Percentiles rank a stretch among this genome's conserved stretches.
These are phyloP conservation scores for Hippolais icterina DNA, from an alignment of 2,113 vertebrate genomes.

Conservation along the genomic window DNA sequence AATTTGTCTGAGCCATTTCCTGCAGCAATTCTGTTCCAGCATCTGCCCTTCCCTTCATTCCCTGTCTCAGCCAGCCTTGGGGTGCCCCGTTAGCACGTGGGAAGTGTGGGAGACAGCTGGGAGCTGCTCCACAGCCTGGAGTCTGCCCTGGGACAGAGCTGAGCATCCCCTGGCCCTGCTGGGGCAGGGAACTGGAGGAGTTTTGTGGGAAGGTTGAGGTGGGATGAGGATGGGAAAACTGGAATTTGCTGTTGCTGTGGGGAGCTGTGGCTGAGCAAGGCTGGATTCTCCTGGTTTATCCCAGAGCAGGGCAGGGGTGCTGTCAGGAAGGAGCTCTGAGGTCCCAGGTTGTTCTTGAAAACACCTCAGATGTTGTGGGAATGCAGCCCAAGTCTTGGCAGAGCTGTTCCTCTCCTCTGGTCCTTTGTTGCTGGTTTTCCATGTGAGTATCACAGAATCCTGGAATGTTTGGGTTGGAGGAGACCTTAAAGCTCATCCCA, in stretches of 20 bases:
- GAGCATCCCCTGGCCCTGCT: background rate
- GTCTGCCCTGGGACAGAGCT: background rate
- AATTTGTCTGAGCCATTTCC: constrained; percentile 37
- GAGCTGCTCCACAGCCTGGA: background rate
- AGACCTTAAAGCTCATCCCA: background rate
- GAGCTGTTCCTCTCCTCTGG: background rate
- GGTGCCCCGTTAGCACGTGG: background rate
- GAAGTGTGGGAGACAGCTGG: background rate
- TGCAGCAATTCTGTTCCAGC: background rate
- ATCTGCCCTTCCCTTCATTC: background rate
- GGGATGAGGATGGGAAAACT: background rate
- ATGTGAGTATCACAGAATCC: no score
- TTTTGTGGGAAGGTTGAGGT: background rate
- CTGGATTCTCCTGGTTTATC: background rate
- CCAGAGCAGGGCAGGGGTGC: background rate
- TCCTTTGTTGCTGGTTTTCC: accelerated
- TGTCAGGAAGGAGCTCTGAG: no score
- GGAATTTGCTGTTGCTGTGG: background rate
- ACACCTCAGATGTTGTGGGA: background rate
- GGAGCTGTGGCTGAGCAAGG: background rate
- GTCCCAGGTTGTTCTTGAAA: background rate
- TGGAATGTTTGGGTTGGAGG: background rate
- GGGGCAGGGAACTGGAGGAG: background rate
- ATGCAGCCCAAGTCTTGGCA: no score
- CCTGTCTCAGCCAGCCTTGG: background rate